These are phyloP conservation scores for Temnothorax curvispinosus DNA, from an alignment of 1,140 invertebrate genomes.

Conservation along the genomic window DNA sequence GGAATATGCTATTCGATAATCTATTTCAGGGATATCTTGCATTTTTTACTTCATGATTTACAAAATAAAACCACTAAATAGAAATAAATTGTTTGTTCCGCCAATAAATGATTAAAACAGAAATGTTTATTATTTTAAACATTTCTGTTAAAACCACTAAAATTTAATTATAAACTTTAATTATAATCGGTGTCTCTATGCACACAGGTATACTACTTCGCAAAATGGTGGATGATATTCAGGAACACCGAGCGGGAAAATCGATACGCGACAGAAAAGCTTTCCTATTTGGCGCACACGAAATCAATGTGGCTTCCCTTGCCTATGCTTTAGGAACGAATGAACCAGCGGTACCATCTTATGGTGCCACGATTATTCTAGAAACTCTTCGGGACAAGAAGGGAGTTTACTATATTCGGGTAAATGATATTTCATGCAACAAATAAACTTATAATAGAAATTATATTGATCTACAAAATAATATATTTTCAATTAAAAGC, in stretches of 20 bases:
- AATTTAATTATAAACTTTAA: neutral
- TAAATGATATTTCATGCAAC: constrained; percentile 29
- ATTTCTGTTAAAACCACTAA: too few relatives aligned
- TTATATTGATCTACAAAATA: neutral
- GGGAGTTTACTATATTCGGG: constrained; percentile 76
- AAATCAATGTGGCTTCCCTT: constrained; percentile 79
- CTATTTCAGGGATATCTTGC: neutral
- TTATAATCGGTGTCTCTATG: neutral
- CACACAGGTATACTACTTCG: constrained; percentile 79
- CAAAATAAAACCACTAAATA: neutral
- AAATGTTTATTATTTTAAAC: too few relatives aligned
- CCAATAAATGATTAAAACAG: too few relatives aligned
- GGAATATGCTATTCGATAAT: neutral
- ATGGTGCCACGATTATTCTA: constrained; percentile 80
- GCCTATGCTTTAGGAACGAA: constrained; percentile 76
- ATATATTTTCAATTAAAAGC: neutral
- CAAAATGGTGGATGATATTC: constrained; percentile 79
- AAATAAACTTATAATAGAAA: neutral
- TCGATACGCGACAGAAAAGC: constrained; percentile 77
- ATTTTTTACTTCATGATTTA: neutral
- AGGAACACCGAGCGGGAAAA: constrained; percentile 67
- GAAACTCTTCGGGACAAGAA: constrained; percentile 79
- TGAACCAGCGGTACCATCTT: constrained; percentile 78
- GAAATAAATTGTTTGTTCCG: too few relatives aligned
- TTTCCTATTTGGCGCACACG: constrained; percentile 80